Base-by-base conservation (phyloP, 1,140 invertebrate genomes). In the Conus betulinus region DNA sequence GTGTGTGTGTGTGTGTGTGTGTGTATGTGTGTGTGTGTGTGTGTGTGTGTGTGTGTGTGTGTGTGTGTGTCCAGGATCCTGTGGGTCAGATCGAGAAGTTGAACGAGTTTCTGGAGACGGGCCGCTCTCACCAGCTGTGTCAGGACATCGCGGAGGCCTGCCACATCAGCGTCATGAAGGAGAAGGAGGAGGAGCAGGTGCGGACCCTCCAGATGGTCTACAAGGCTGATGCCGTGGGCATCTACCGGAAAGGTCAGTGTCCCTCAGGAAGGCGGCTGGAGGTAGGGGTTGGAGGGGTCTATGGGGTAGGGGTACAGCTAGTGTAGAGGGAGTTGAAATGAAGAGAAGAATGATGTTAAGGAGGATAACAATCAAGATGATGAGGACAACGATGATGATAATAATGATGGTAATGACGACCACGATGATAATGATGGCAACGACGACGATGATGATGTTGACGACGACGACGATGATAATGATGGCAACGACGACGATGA, bases 41-140 rank as follows among this genome's bases (percentile, higher is more conserved):
- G 39, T 39, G 39, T n/a, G n/a, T n/a, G n/a, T n/a, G n/a, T n/a
- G n/a, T n/a, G n/a, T n/a, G n/a, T n/a, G n/a, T n/a, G n/a, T n/a
- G n/a, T n/a, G n/a, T n/a, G n/a, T n/a, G n/a, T n/a, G n/a, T n/a
- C 23, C 85, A 87, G 85, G 85, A 87, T 13, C 85, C 85, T 25
- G 39, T 87, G 74, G 85, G 85, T 57, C 85, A 87, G 85, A 87
- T 87, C n/a, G 74, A 78, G 74, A 87, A 87, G 71, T 74, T 87
- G 85, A 87, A 87, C 85, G 74, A 87, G 67, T 87, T 87, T 39
- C 85, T 87, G 71, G 85, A 39, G 5, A 27, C 57, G 27, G 85
- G 52, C 6, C 67, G 85, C 51, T 87, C 85, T 7, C 85, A 7
- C 52, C 71, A 87, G 85, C 71, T 87, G 85, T 87, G 85, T 25